phyloP scores from a whole-genome alignment of 2,888 invertebrate genomes.

The Andrena flavipes region DNA sequence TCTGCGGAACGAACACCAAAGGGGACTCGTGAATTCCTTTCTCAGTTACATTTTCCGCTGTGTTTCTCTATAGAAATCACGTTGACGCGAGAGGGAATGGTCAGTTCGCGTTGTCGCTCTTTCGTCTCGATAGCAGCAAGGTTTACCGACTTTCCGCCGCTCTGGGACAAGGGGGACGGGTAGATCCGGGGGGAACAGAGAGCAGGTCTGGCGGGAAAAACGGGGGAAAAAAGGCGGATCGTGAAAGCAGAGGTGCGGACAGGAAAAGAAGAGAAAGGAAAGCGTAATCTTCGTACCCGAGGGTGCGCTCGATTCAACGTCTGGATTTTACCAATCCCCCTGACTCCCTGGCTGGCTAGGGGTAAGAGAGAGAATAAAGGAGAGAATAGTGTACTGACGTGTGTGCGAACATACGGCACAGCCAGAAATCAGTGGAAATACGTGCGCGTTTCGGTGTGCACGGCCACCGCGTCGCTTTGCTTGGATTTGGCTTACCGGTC shows the following conservation, averaged over 20 bases:
- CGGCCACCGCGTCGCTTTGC: slow-evolving; percentile 32
- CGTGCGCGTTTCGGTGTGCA: slow-evolving; percentile 15
- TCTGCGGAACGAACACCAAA: slow-evolving; percentile 8
- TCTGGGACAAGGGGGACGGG: not conserved
- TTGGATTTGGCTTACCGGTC: slow-evolving; percentile 20
- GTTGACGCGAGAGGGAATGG: slow-evolving; percentile 24
- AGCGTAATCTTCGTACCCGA: slow-evolving; percentile 63
- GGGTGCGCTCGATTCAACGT: slow-evolving; percentile 66
- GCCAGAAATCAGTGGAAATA: not conserved
- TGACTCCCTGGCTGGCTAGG: slow-evolving; percentile 33
- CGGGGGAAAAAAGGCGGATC: slow-evolving; percentile 13
- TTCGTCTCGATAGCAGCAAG: slow-evolving; percentile 37
- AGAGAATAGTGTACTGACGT: not conserved
- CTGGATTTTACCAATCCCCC: slow-evolving; percentile 66
- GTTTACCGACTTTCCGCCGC: slow-evolving; percentile 54
- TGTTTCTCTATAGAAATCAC: slow-evolving; percentile 20
- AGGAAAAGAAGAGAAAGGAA: slow-evolving; percentile 18
- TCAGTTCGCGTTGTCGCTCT: slow-evolving; percentile 33
- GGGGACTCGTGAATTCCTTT: not conserved
- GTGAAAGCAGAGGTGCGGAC: slow-evolving; percentile 21
- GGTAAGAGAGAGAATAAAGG: slow-evolving; percentile 2
- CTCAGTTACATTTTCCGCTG: not conserved
- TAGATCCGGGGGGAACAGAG: not conserved
- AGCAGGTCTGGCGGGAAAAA: slow-evolving; percentile 2
- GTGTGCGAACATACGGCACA: not conserved